Base-by-base conservation (phyloP, 1,140 invertebrate genomes). In the Acyrthosiphon pisum region DNA sequence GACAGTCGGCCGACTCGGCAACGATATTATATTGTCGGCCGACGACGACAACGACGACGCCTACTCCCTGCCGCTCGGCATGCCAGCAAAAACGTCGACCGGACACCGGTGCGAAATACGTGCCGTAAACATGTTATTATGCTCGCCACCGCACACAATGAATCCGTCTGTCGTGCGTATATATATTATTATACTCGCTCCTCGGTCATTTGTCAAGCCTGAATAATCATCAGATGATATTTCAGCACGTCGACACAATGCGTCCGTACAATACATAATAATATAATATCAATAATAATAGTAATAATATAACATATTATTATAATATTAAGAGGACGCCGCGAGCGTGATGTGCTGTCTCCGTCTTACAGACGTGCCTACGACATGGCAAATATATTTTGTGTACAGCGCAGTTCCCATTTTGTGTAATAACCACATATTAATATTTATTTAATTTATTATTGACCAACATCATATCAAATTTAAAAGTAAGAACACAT, bases 81-180 rank as follows among this genome's bases (percentile, higher is more conserved):
- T n/a, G 30, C 60, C 60, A 14, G 60, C 60, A n/a, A 76, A 18
- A 76, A 76, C 60, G 60, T 76, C 60, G 60, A n/a, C n/a, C 60
- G 41, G 41, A 41, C 41, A 41, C 41, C 41, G 60, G 60, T 76
- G 60, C 60, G n/a, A 76, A 76, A 76, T 76, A n/a, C 14, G 60
- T 76, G n/a, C 60, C 60, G n/a, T n/a, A 76, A 76, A 76, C n/a
- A 76, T 76, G 60, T 76, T 76, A 76, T 76, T 76, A 76, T 76
- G n/a, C 60, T 76, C 60, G 60, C 60, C 60, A 76, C 60, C 60
- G 60, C 60, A 76, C 60, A 76, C n/a, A 76, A 76, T 76, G 60
- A 76, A 18, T 76, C 30, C n/a, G 60, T 76, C 30, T n/a, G 60
- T 76, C 60, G 60, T 76, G 30, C 60, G 30, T 76, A 76, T 76